A percentile compares a stretch with the other conserved stretches of the same genome.
Evolutionary conservation across 2,113 vertebrate genomes (phyloP).

Genomic region (Oplegnathus fasciatus): DNA sequence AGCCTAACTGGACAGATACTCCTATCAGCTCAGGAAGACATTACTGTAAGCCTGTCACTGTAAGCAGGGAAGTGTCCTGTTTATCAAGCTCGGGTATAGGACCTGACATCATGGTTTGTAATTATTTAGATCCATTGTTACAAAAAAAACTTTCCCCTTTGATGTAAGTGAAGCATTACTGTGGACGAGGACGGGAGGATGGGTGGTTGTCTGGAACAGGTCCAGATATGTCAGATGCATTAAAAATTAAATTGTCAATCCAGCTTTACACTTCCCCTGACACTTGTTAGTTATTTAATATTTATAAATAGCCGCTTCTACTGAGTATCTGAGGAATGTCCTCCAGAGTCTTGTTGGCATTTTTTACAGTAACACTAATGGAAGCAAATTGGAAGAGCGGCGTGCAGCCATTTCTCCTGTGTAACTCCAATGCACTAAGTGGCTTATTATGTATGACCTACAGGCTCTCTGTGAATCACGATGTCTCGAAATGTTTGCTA

Average conservation of each 20-base stretch:
- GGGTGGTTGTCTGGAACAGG: not conserved
- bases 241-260: conserved; percentile 37
- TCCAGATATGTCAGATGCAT: conserved; percentile 39
- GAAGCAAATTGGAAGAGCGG: conserved; percentile 26
- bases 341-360: conserved; percentile 49
- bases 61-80: not conserved
- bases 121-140: conserved; percentile 25
- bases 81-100: not conserved
- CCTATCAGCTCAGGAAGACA: conserved; percentile 26
- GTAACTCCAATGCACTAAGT: conserved; percentile 15
- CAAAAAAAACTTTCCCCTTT: not conserved
- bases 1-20: conserved; percentile 32
- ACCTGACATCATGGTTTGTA: conserved; percentile 22
- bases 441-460: conserved; percentile 8
- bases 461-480: not conserved
- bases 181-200: not conserved
- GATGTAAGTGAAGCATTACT: not conserved
- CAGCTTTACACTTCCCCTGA: conserved; percentile 34
- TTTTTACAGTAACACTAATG: conserved; percentile 45
- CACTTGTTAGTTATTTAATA: conserved; percentile 55
- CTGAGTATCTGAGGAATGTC: conserved; percentile 48
- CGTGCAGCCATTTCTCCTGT: conserved; percentile 33
- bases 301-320: conserved; percentile 57
- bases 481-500: not conserved
- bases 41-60: conserved; percentile 25